Evolutionary conservation across 2,888 invertebrate species (phyloP).

Genomic region (Autographa gamma): DNA sequence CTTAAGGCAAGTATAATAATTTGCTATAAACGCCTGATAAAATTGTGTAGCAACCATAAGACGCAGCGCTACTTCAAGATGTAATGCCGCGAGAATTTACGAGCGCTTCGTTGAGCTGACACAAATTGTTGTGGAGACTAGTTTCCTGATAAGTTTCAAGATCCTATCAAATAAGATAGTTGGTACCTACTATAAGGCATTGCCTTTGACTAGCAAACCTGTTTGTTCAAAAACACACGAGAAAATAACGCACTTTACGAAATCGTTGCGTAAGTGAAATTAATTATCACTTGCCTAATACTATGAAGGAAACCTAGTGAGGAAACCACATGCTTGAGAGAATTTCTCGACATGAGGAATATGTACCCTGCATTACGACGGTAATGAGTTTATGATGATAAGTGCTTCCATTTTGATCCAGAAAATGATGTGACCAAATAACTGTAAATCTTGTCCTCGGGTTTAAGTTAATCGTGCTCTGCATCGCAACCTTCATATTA

Average conservation of each 20-base stretch:
- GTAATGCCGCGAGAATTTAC: conserved; percentile 5
- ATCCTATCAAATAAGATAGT: not conserved
- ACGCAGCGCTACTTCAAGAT: conserved; percentile 9
- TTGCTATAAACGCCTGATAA: conserved; percentile 26
- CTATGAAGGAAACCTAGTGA: not conserved
- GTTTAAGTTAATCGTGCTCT: conserved; percentile 18
- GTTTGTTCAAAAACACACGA: not conserved
- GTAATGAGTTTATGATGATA: conserved; percentile 4
- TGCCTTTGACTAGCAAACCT: not conserved
- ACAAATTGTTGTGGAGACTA: not conserved
- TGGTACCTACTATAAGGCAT: not conserved
- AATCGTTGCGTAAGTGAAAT: not conserved
- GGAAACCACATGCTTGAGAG: not conserved
- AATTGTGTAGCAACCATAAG: conserved; percentile 35
- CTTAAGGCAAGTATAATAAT: not conserved
- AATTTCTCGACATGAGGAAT: not conserved
- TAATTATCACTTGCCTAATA: conserved; percentile 3
- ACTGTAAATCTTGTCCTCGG: conserved; percentile 18
- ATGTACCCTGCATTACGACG: not conserved
- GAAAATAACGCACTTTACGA: not conserved
- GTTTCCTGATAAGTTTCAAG: not conserved
- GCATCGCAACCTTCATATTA: conserved; percentile 29
- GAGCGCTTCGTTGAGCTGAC: not conserved
- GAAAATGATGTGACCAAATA: conserved; percentile 11
- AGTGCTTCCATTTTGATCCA: conserved; percentile 1